Evolutionary conservation across 2,113 vertebrate genomes (phyloP).

Genomic region (Polypterus senegalus): DNA sequence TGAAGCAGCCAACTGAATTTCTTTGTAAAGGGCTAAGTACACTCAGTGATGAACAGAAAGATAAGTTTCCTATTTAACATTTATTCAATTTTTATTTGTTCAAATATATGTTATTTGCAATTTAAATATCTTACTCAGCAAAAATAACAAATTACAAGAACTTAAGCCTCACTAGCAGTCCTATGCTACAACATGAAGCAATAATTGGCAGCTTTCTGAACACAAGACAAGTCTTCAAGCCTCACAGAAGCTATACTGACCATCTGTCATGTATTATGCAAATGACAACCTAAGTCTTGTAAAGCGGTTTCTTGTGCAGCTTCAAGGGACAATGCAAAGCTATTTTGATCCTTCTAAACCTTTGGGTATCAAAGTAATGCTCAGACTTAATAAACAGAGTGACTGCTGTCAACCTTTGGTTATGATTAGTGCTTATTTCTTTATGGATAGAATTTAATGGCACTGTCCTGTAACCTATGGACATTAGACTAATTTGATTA

Average conservation of each 20-base stretch:
- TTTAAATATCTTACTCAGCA: too few species aligned
- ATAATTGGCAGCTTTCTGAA: too few species aligned
- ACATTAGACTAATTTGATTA: background rate
- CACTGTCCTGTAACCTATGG: constrained; percentile 26
- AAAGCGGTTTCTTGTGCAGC: constrained; percentile 24
- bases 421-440: constrained; percentile 34
- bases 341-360: constrained; percentile 36
- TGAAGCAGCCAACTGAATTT: too few species aligned
- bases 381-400: constrained; percentile 42
- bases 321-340: constrained; percentile 27
- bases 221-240: too few species aligned
- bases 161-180: too few species aligned
- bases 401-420: constrained; percentile 33
- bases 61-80: too few species aligned
- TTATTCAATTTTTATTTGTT: too few species aligned
- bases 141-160: too few species aligned
- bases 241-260: constrained; percentile 17
- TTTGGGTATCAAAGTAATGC: constrained; percentile 35
- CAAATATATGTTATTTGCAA: too few species aligned
- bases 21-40: too few species aligned
- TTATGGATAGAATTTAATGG: background rate
- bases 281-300: constrained; percentile 25
- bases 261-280: constrained; percentile 38
- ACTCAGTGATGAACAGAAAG: too few species aligned
- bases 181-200: too few species aligned